phyloP scores from a whole-genome alignment of 2,797 vertebrate species.

The Neoniphon sammara region DNA sequence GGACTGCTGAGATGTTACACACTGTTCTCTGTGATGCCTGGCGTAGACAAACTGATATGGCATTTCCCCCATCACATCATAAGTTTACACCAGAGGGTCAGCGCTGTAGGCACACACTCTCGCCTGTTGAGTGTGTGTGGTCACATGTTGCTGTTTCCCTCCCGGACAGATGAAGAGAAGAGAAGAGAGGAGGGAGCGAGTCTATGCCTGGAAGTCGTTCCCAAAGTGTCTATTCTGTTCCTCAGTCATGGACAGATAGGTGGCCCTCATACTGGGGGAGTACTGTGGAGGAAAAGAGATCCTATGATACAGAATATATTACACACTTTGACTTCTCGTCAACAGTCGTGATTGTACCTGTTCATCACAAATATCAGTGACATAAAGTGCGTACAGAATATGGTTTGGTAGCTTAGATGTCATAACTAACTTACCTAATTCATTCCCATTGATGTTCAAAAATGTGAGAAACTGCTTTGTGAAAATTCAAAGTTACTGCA shows the following conservation, averaged over 20 bases:
- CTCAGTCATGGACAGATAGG: slow-evolving; percentile 93
- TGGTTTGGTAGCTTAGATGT: no score
- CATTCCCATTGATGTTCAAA: no score
- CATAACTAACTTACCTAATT: no score
- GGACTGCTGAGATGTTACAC: slow-evolving; percentile 21
- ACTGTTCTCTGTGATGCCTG: slow-evolving; percentile 29
- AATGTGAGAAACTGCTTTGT: no score
- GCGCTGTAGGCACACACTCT: slow-evolving; percentile 6
- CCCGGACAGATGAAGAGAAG: slow-evolving; percentile 13
- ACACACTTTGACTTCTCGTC: background rate
- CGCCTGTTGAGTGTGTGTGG: slow-evolving; percentile 7
- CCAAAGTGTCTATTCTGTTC: slow-evolving; percentile 87
- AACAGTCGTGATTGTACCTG: no score
- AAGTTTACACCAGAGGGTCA: background rate
- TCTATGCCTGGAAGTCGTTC: slow-evolving; percentile 88
- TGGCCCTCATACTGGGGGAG: slow-evolving; percentile 97
- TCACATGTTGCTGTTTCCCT: slow-evolving; percentile 15
- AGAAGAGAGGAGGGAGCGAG: slow-evolving; percentile 18
- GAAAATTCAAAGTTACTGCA: no score
- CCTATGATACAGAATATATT: slow-evolving; percentile 34
- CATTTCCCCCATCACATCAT: background rate
- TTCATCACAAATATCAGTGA: no score
- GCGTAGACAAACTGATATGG: background rate
- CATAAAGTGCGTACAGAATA: no score
- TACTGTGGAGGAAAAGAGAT: slow-evolving; percentile 82